phyloP scores from a whole-genome alignment of 2,113 vertebrate species.

The Ancistrus triradiatus region DNA sequence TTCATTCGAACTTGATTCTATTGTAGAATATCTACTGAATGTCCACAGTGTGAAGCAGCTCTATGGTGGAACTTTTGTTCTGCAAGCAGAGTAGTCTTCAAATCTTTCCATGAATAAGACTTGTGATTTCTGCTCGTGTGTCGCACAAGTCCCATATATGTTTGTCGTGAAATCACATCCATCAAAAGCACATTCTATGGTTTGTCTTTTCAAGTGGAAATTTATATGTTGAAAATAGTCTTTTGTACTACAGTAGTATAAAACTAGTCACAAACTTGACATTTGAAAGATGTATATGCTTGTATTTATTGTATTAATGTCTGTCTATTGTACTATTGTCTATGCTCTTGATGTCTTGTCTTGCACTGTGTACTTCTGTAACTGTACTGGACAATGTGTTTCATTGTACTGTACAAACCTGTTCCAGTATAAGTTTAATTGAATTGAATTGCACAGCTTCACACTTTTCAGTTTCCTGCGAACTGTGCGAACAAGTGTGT shows the following conservation, averaged over 20 bases:
- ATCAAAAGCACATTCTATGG: neutral
- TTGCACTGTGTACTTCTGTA: no score
- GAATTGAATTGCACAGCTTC: neutral
- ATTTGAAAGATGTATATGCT: constrained; percentile 1
- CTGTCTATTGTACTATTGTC: no score
- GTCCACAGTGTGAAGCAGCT: no score
- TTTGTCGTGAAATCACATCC: constrained; percentile 5
- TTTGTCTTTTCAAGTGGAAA: neutral
- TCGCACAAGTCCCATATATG: constrained; percentile 21
- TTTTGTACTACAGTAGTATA: neutral
- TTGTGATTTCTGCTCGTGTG: constrained; percentile 19
- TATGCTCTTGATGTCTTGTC: no score
- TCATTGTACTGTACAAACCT: no score
- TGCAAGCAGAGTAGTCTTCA: constrained; percentile 14
- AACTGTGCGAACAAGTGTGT: neutral
- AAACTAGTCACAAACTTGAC: neutral
- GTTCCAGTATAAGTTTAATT: no score
- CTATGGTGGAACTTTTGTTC: no score
- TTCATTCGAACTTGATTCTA: no score
- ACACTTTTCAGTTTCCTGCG: neutral
- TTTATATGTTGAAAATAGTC: neutral
- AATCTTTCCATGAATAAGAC: constrained; percentile 9
- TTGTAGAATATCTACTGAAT: no score
- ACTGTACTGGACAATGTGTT: no score
- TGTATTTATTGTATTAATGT: no score